Evolutionary conservation across 2,797 vertebrate genomes (phyloP), one percentile per base, ranked within the genome.

Genomic region (Pachyuromys duprasi): DNA sequence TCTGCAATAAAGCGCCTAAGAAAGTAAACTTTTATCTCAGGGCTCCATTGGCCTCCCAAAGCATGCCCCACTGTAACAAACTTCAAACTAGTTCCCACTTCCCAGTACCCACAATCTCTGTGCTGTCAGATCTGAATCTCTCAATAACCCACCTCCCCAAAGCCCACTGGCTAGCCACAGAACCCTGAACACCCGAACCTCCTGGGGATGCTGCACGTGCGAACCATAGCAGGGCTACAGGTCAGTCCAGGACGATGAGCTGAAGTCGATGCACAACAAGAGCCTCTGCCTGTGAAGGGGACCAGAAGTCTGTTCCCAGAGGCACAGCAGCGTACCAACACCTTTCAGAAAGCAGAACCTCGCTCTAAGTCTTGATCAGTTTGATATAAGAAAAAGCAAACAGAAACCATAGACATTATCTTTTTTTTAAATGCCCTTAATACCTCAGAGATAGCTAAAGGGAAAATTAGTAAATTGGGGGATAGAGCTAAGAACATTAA

Each of bases 381-480:
- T 75, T 72, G 36, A 69, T 91, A 57, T 5, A 1, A 36, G 2
- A 2, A 63, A 62, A 69, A 55, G n/a, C 72, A 91, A 91, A 60
- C 55, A 89, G 92, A 93, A 83, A 86, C 75, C 26, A 39, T 70
- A 93, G 80, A 9, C 0, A 53, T 8, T 67, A 20, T 65, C 31
- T 81, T 39, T 24, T 22, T 82, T 84, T 55, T 84, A 42, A 42
- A 65, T 88, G 81, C 3, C 60, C 53, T 92, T 15, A 39, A 49
- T 76, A 31, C 20, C 6, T 2, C 70, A 92, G 70, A 93, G 74
- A 72, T 45, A 90, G 57, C 60, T 45, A 76, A 89, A 95, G 72
- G 92, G 86, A 76, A 96, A 88, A 72, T 88, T 49, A 87, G 14
- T 33, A 57, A 92, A 57, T 60, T 89, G 49, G 78, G 69, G 65